These are phyloP conservation scores for Argyresthia goedartella DNA, from an alignment of 2,888 invertebrate species.

Conservation along the genomic window DNA sequence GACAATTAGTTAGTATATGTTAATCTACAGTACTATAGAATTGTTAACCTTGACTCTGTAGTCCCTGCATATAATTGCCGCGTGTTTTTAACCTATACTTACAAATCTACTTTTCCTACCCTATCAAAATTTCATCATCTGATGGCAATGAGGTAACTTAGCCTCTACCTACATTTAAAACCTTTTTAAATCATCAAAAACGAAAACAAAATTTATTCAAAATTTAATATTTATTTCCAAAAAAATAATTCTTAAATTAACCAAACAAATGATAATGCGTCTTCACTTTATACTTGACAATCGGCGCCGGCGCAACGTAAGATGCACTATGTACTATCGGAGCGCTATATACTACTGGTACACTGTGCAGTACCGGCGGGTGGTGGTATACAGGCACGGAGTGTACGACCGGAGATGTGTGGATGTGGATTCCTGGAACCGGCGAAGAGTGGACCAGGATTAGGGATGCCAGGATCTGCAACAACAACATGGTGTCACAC, in stretches of 20 bases:
- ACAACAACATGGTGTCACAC: background rate
- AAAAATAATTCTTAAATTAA: background rate
- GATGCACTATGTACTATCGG: background rate
- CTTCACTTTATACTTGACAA: constrained; percentile 17
- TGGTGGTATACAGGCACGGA: constrained; percentile 9
- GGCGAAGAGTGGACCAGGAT: constrained; percentile 13
- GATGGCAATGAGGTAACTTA: no score
- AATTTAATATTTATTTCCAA: background rate
- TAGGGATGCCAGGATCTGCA: constrained; percentile 15
- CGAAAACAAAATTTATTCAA: background rate
- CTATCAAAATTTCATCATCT: no score
- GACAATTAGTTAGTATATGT: no score
- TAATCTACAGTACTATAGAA: no score
- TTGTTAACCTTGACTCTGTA: no score
- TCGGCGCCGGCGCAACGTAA: constrained; percentile 23
- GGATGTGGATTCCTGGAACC: constrained; percentile 24
- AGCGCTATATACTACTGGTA: constrained; percentile 4
- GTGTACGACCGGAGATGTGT: constrained; percentile 19
- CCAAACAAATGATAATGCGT: constrained; percentile 9
- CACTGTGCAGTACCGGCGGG: constrained; percentile 8
- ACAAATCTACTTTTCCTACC: no score
- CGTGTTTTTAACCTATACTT: no score
- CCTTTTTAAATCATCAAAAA: background rate
- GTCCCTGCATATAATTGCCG: no score
- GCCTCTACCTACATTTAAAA: no score